Conservation (phyloP, 1,140 invertebrate genomes). For the Platorchestia sp. region DNA sequence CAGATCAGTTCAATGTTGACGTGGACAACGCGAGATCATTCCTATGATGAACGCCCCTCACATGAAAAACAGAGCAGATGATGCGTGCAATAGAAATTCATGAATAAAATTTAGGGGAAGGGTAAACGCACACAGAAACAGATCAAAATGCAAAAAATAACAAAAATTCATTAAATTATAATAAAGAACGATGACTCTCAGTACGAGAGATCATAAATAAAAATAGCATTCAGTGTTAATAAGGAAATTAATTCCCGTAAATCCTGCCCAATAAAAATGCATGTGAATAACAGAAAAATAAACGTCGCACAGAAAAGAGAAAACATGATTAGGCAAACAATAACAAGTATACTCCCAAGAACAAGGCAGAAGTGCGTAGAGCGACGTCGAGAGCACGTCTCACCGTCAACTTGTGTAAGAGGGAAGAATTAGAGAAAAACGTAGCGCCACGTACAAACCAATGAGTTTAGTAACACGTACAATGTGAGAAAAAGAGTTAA, state of each 20-base stretch:
- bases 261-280: constrained; percentile 46
- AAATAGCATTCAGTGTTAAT: constrained; percentile 31
- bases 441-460: not conserved
- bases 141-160: constrained; percentile 38
- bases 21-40: not conserved
- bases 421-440: not conserved
- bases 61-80: not conserved
- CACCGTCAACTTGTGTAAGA: not conserved
- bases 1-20: not conserved
- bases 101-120: not conserved
- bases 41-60: not conserved
- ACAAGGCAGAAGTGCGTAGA: not conserved
- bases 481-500: not conserved
- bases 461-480: not conserved
- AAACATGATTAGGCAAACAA: not conserved
- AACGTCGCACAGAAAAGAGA: not conserved
- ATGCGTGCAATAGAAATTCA: not conserved
- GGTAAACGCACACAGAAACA: not conserved
- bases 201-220: not conserved
- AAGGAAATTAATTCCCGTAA: constrained; percentile 43
- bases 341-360: constrained; percentile 11
- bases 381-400: not conserved
- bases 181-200: not conserved
- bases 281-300: not conserved
- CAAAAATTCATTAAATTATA: constrained; percentile 7